Base-by-base conservation (phyloP, 2,113 vertebrate genomes). In the Nematolebias whitei region DNA sequence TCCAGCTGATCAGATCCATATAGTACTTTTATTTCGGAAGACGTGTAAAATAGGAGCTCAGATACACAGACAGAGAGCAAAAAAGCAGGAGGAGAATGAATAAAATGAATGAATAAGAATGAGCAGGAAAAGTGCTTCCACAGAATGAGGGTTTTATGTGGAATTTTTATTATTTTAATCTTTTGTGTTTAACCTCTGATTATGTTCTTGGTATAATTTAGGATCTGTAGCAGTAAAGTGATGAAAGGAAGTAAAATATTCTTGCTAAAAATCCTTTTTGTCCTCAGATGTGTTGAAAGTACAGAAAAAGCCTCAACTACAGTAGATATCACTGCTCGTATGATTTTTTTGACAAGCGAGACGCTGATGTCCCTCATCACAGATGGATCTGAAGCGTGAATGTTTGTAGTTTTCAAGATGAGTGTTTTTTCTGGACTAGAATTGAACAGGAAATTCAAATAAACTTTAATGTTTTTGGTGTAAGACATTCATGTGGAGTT, bases 161-260 rank as follows among this genome's bases (percentile, higher is more conserved):
- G 48, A 61, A 68, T 74, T 22, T 23, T 61, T 61, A 14, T 43
- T 56, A 29, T 41, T 26, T 68, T 39, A 61, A 43, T 35, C 4
- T 22, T 58, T 80, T 79, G 3, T 16, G 29, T 85, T 71, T 19
- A 62, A 83, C 12, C 14, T 54, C 8, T 50, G 61, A 22, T 80
- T 83, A 49, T 58, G 40, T 24, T 47, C 41, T 71, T 78, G 72
- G 53, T 72, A 23, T 71, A 58, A 78, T 81, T 58, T 55, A 49
- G 32, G 19, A 29, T 43, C 26, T 29, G 26, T 29, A 29, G 7
- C 26, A 18, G 57, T 29, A 20, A 32, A 35, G 23, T 18, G 9
- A 24, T 48, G 13, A 14, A 22, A 44, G 29, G 19, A 39, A 32
- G 39, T 10, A 48, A 29, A 20, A 1, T 10, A 61, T 45, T 12